Base-by-base conservation (phyloP, 2,797 vertebrate genomes). In the Austrolebias charrua region DNA sequence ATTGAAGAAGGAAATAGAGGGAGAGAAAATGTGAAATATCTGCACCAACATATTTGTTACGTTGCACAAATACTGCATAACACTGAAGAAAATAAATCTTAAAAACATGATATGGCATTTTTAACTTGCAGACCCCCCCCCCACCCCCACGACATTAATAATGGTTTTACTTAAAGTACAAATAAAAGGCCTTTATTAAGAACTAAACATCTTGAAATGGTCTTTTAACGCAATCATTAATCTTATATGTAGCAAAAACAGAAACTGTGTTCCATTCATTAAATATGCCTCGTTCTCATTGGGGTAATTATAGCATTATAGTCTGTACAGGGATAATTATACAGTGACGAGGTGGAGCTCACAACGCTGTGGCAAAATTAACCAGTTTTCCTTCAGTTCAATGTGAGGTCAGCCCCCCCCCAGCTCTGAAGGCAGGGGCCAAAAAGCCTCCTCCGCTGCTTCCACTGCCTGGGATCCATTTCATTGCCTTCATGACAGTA, bases 381-480 rank as follows among this genome's bases (percentile, higher is more conserved):
- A 71, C 71, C 63, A 44, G 44, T 78, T 85, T 87, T 78, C 69
- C 79, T 81, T 73, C 75, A 78, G 89, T 90, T 91, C 89, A 91
- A 60, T 31, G 59, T 74, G 77, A 88, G 88, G 88, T 90, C 88
- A 90, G 76, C 65, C 65, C 53, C 85, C 84, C 81, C 76, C 5
- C 84, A 79, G 82, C 66, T 58, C 65, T 11, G 58, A 53, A 71
- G 71, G 70, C 61, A 38, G 71, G 68, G 68, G 80, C 86, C 80
- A 84, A 45, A 55, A 75, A 67, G 52, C 69, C 65, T 79, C 76
- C 66, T 82, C 71, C 52, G 19, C 75, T 33, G 42, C 81, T 71
- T 58, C 2, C 35, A 38, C 78, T 63, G 76, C 76, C 80, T 60
- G 75, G 78, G 76, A 81, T 75, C 68, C 75, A 73, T 82, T 87